Evolutionary conservation across 2,113 vertebrate species (phyloP).

Genomic region (Pyxicephalus adspersus): DNA sequence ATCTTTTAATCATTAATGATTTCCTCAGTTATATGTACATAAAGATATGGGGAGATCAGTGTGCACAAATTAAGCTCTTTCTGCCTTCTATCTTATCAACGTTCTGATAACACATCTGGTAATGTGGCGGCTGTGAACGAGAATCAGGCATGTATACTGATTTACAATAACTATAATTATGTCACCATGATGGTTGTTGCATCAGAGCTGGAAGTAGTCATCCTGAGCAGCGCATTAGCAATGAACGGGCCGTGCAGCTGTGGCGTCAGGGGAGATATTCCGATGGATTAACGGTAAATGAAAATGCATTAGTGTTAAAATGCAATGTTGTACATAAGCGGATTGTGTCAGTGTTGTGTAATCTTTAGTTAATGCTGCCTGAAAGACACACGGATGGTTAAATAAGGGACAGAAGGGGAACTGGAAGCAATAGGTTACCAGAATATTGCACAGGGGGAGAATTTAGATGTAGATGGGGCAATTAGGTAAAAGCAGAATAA

Average conservation of each 20-base stretch:
- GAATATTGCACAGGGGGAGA: neutral
- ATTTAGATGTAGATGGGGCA: constrained; percentile 15
- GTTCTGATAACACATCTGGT: too few species aligned
- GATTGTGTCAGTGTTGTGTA: constrained; percentile 4
- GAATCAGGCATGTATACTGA: too few species aligned
- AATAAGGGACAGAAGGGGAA: neutral
- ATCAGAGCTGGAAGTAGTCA: neutral
- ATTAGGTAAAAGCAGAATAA: constrained; percentile 5
- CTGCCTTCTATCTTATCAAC: neutral
- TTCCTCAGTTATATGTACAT: neutral
- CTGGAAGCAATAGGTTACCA: constrained; percentile 2
- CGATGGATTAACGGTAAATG: neutral
- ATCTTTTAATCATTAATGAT: neutral
- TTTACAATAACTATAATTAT: neutral
- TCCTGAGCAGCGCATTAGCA: neutral
- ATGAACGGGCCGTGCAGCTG: neutral
- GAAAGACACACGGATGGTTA: neutral
- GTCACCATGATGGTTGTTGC: neutral
- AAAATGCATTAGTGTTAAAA: neutral
- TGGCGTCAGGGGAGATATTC: neutral
- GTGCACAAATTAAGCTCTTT: neutral
- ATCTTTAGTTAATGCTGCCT: constrained; percentile 44
- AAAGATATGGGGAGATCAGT: neutral
- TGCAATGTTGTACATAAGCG: neutral
- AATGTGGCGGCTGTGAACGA: too few species aligned